Conservation (phyloP, 2,797 vertebrate species). For the Clangula hyemalis region DNA sequence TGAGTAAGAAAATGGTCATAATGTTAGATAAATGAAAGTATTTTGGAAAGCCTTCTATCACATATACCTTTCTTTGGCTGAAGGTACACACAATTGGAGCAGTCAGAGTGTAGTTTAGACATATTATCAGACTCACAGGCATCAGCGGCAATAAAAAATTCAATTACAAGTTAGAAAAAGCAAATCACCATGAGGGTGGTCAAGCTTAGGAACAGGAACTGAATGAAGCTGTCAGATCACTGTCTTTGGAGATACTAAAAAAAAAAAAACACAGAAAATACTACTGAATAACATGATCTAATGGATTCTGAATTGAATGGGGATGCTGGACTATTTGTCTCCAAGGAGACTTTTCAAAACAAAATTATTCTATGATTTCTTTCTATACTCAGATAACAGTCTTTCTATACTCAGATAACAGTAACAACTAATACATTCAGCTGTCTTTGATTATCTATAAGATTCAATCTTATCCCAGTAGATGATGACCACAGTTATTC, state of each 20-base stretch:
- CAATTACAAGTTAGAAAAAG: not conserved
- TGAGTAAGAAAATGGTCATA: not conserved
- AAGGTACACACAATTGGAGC: not conserved
- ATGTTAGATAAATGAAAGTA: not conserved
- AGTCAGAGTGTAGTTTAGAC: not conserved
- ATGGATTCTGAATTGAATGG: not conserved
- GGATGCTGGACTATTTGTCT: not conserved
- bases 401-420: not conserved
- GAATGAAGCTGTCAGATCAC: not conserved
- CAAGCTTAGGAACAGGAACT: not conserved
- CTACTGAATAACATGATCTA: not conserved
- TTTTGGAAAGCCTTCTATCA: not conserved
- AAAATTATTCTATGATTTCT: not conserved
- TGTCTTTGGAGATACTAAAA: not conserved
- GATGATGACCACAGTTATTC: not conserved
- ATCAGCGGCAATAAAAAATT: not conserved
- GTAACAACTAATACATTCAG: not conserved
- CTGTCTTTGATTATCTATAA: not conserved
- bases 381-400: not conserved
- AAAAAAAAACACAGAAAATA: not conserved
- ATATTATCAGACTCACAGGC: not conserved
- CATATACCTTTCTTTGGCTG: not conserved
- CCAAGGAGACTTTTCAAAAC: not conserved
- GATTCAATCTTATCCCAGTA: not conserved
- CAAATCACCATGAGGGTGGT: not conserved